Percentiles rank a stretch among this genome's conserved stretches.
Conservation (phyloP, 2,797 vertebrate species). For the Melanotaenia parkinsoni region DNA sequence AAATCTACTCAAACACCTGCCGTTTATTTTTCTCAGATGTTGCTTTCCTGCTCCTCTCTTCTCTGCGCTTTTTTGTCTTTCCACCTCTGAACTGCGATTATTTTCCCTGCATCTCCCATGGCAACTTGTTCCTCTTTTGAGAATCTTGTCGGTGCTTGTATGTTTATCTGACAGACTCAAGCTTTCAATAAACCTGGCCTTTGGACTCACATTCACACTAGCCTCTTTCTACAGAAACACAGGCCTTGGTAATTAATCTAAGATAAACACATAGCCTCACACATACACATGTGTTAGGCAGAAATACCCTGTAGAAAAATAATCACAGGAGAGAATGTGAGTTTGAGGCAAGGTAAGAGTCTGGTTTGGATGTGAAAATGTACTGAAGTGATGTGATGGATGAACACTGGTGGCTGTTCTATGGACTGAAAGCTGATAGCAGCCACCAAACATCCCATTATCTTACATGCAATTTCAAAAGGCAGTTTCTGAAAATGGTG, state of each 20-base stretch:
- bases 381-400: constrained; percentile 63
- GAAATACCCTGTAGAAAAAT: constrained; percentile 72
- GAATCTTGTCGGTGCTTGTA: constrained; percentile 72
- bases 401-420: constrained; percentile 74
- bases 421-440: constrained; percentile 76
- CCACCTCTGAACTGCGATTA: constrained; percentile 67
- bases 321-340: constrained; percentile 58
- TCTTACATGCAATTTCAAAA: constrained; percentile 47
- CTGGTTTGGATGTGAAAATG: constrained; percentile 67
- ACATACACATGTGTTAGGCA: constrained; percentile 57
- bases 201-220: constrained; percentile 33
- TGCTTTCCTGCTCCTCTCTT: constrained; percentile 61
- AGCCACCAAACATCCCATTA: constrained; percentile 65
- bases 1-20: constrained; percentile 83
- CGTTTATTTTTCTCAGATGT: constrained; percentile 74
- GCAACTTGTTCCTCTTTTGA: constrained; percentile 73
- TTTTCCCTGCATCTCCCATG: constrained; percentile 71
- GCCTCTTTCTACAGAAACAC: constrained; percentile 49
- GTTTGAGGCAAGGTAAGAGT: constrained; percentile 58
- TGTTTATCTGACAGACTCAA: constrained; percentile 69
- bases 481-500: constrained; percentile 32
- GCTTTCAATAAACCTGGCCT: constrained; percentile 72
- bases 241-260: constrained; percentile 69
- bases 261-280: constrained; percentile 58
- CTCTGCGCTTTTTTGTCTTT: constrained; percentile 41